Evolutionary conservation across 2,888 invertebrate genomes (phyloP).

Genomic region (Barypeithes pellucidus): DNA sequence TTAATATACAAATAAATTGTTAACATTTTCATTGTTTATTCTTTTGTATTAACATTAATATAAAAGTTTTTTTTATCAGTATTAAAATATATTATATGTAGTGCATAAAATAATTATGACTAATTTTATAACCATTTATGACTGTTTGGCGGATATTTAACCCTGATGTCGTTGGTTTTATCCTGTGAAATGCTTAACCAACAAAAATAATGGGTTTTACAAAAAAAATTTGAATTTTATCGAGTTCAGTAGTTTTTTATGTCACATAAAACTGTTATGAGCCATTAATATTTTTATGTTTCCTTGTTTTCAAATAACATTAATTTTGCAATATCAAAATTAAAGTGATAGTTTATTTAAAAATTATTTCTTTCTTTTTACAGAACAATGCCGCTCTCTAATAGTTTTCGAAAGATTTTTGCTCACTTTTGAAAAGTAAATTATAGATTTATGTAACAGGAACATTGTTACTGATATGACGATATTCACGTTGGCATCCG

Average conservation of each 20-base stretch:
- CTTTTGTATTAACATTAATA: not conserved
- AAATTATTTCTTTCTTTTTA: too few relatives aligned
- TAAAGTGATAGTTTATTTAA: not conserved
- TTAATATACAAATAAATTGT: not conserved
- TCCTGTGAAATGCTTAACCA: not conserved
- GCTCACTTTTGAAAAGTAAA: too few relatives aligned
- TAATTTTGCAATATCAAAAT: not conserved
- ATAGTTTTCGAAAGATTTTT: too few relatives aligned
- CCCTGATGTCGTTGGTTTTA: not conserved
- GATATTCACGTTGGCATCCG: too few relatives aligned
- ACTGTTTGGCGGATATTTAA: not conserved
- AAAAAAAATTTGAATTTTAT: constrained; percentile 7
- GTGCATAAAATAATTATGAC: constrained; percentile 7
- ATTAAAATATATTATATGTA: not conserved
- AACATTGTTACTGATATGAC: too few relatives aligned
- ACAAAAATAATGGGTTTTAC: constrained; percentile 2
- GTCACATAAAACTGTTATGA: not conserved
- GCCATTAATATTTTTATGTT: constrained; percentile 4
- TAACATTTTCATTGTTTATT: not conserved
- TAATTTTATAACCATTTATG: not conserved
- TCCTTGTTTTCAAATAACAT: not conserved
- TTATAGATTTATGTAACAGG: too few relatives aligned
- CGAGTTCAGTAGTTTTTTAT: not conserved
- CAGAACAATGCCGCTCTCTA: too few relatives aligned
- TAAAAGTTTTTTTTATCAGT: not conserved